Evolutionary conservation across 1,140 invertebrate species (phyloP).

Genomic region (Zophobas atratus): DNA sequence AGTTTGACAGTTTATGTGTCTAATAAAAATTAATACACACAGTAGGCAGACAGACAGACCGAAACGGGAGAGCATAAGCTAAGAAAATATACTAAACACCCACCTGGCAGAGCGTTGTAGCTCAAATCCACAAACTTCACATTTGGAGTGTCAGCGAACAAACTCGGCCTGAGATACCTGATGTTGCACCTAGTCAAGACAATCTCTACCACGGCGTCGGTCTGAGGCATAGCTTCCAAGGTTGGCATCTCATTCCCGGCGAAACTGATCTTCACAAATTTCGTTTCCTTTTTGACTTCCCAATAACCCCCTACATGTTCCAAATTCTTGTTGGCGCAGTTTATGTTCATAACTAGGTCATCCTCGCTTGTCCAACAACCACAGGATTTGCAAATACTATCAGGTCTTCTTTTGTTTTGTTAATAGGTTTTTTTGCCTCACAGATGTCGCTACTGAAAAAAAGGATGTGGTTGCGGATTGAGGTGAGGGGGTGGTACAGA

Average conservation of each 20-base stretch:
- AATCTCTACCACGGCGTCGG: conserved; percentile 64
- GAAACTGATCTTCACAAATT: conserved; percentile 66
- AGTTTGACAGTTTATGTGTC: no score
- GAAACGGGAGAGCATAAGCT: no score
- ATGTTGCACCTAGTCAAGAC: conserved; percentile 71
- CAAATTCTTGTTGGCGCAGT: conserved; percentile 67
- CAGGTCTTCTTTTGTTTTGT: no score
- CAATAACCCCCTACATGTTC: conserved; percentile 67
- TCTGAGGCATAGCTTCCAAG: conserved; percentile 67
- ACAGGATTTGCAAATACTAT: no score
- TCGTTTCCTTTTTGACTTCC: conserved; percentile 63
- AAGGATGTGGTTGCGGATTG: conserved; percentile 45
- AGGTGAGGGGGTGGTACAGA: conserved; percentile 57
- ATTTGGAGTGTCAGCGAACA: conserved; percentile 77
- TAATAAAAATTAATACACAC: no score
- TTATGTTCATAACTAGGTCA: conserved; percentile 49
- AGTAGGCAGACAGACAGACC: no score
- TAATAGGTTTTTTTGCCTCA: no score
- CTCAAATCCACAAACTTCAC: conserved; percentile 73
- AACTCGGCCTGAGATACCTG: conserved; percentile 72
- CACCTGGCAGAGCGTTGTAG: no score
- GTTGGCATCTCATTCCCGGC: conserved; percentile 67
- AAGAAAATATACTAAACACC: no score
- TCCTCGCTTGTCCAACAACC: no score
- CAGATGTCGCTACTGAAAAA: conserved; percentile 42